Evolutionary conservation across 2,113 vertebrate species (phyloP).

Genomic region (Lontra canadensis): DNA sequence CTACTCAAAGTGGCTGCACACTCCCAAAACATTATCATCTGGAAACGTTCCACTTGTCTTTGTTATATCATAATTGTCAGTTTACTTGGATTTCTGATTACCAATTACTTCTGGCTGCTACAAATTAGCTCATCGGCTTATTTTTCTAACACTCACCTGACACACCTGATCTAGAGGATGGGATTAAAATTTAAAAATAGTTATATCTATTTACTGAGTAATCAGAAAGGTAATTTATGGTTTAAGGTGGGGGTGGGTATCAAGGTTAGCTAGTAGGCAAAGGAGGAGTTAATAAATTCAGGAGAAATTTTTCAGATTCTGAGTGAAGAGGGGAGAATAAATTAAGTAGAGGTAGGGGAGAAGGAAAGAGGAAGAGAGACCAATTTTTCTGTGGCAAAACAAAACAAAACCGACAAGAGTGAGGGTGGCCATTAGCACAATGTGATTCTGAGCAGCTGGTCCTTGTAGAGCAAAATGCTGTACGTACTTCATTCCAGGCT

Average conservation of each 20-base stretch:
- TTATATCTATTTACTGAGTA: background rate
- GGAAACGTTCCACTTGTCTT: background rate
- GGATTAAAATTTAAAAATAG: background rate
- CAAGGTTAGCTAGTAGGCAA: background rate
- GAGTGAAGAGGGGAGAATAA: background rate
- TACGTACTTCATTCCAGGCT: background rate
- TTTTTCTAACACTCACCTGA: background rate
- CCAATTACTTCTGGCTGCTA: background rate
- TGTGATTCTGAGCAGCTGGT: background rate
- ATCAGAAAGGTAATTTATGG: background rate
- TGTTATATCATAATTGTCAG: background rate
- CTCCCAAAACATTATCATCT: background rate
- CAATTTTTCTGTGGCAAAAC: background rate
- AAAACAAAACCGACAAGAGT: no score
- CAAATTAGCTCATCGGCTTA: background rate
- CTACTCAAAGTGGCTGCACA: background rate
- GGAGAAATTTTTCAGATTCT: background rate
- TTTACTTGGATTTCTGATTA: background rate
- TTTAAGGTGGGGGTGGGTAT: background rate
- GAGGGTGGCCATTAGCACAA: background rate
- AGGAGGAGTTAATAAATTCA: background rate
- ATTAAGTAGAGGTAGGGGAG: background rate
- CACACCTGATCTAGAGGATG: background rate
- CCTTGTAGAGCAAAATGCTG: background rate
- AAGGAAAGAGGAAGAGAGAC: background rate